These are phyloP conservation scores for Cervus canadensis DNA, from an alignment of 2,113 vertebrate species.

Conservation along the genomic window DNA sequence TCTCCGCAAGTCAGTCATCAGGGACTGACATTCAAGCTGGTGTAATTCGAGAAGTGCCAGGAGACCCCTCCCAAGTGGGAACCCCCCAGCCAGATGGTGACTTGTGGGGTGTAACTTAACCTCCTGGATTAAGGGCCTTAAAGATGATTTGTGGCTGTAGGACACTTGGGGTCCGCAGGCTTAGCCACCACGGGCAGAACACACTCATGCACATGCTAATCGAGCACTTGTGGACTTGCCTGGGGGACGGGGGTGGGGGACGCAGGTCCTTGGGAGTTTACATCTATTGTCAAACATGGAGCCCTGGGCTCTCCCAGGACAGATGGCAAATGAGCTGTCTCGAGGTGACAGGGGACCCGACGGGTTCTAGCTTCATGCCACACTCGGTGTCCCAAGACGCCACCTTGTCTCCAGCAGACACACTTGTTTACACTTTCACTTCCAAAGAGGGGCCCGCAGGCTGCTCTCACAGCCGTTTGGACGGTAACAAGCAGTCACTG, in stretches of 20 bases:
- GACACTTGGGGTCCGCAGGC: background rate
- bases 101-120: constrained; percentile 43
- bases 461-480: background rate
- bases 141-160: background rate
- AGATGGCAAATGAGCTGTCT: background rate
- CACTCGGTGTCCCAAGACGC: background rate
- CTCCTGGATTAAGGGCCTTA: constrained; percentile 5
- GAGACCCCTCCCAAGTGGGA: background rate
- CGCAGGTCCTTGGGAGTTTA: background rate
- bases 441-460: background rate
- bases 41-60: constrained; percentile 46
- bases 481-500: background rate
- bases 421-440: background rate
- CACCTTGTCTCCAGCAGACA: background rate
- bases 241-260: accelerated
- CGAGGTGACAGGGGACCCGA: background rate
- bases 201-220: too few relatives aligned
- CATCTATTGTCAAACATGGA: background rate
- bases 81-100: constrained; percentile 59
- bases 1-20: background rate
- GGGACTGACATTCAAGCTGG: constrained; percentile 42
- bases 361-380: background rate
- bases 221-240: background rate
- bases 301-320: background rate
- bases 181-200: background rate